Percentiles rank a stretch among this genome's conserved stretches.
Evolutionary conservation across 2,888 invertebrate genomes (phyloP).

Genomic region (Andrena haemorrhoa): DNA sequence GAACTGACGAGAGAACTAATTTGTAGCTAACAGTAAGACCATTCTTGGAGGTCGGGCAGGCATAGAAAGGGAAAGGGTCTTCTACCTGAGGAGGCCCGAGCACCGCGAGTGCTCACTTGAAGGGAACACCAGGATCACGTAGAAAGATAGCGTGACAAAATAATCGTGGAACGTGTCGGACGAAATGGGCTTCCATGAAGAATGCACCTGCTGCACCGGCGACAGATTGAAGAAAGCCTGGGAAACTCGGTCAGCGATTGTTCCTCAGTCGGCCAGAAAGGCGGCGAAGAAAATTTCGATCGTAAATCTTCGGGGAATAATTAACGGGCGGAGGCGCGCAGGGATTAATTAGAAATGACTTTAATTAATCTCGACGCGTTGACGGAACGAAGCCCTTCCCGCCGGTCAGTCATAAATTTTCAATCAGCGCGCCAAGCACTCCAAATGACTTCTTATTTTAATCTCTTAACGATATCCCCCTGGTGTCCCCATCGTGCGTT

Average conservation of each 20-base stretch:
- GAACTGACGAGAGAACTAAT: conserved; percentile 48
- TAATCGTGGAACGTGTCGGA: conserved; percentile 60
- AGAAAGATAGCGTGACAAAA: conserved; percentile 48
- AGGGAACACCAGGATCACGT: conserved; percentile 8
- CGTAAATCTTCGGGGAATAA: conserved; percentile 54
- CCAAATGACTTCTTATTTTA: no score
- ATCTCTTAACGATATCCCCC: no score
- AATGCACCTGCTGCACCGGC: conserved; percentile 52
- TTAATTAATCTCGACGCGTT: conserved; percentile 29
- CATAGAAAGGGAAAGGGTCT: conserved; percentile 32
- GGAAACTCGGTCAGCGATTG: conserved; percentile 56
- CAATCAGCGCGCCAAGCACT: no score
- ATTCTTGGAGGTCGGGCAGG: not conserved
- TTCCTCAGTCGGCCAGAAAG: conserved; percentile 7
- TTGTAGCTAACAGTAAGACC: conserved; percentile 32
- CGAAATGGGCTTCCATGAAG: conserved; percentile 39
- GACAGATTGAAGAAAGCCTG: conserved; percentile 36
- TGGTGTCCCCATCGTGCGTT: no score
- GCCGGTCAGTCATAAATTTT: no score
- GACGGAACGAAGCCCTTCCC: not conserved
- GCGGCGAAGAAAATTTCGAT: conserved; percentile 36
- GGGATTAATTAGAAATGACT: conserved; percentile 39
- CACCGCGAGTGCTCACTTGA: conserved; percentile 29
- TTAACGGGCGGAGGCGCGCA: conserved; percentile 21
- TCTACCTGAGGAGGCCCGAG: conserved; percentile 42